Base-by-base conservation (phyloP, 2,113 vertebrate species). In the Bos javanicus region DNA sequence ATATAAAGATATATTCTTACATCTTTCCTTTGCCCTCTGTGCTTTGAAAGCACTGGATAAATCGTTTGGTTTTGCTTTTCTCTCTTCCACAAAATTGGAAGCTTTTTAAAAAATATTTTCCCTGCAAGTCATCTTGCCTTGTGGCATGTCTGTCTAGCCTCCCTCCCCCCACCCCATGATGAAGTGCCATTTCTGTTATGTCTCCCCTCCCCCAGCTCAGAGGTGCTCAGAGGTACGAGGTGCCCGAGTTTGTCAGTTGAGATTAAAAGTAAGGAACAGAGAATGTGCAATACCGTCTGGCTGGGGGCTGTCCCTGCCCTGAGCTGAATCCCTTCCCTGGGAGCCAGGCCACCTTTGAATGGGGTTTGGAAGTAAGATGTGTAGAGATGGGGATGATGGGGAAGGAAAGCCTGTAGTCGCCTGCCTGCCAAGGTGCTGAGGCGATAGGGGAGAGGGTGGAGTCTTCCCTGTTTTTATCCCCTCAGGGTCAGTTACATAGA, bases 31-130 rank as follows among this genome's bases (percentile, higher is more conserved):
- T 97, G 92, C 97, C 97, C 98, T 97, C 97, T 97, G 98, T 98
- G 98, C 98, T 98, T 98, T 97, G 98, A 98, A 98, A 98, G 98
- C 98, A 98, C 98, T 98, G 97, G 96, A 98, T 98, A 92, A 98
- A 98, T 97, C 8, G 80, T 97, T 97, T 96, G 97, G 91, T 97
- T 98, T 97, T 97, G 88, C 89, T 98, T 97, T 98, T 98, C 91
- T 96, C 81, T 98, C 98, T 98, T 98, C 97, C 98, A 97, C 93
- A 46, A 97, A 97, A 98, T 98, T 97, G 98, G 97, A 98, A 98
- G 98, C 11, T 81, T 59, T 88, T 71, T 62, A 21, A 86, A 92
- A 84, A 84, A 91, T 98, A 82, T 97, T 97, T 98, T 98, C 90
- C 85, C 64, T 96, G 78, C 21, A 85, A 97, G 92, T 98, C 96